These are phyloP conservation scores for Elaphurus davidianus DNA, from an alignment of 2,113 vertebrate species.

Conservation along the genomic window DNA sequence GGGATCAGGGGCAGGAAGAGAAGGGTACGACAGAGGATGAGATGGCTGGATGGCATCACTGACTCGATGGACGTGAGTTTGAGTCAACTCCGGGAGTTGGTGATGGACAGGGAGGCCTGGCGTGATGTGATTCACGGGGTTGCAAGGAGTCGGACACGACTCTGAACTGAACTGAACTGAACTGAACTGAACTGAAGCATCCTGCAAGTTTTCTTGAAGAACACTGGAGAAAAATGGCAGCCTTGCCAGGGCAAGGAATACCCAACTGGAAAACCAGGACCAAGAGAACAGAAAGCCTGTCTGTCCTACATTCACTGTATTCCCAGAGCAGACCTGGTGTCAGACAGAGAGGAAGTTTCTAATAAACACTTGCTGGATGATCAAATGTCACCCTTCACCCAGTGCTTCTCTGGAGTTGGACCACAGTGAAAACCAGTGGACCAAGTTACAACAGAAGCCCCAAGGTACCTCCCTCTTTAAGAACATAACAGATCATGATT, in stretches of 20 bases:
- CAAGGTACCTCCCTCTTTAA: not conserved
- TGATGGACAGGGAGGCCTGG: too few species aligned
- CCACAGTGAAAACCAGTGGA: not conserved
- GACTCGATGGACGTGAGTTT: too few species aligned
- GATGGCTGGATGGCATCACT: too few species aligned
- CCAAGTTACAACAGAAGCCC: accelerated
- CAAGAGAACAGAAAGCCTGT: not conserved
- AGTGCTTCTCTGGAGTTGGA: not conserved
- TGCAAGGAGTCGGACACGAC: too few species aligned
- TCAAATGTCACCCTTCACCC: not conserved
- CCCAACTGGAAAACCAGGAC: not conserved
- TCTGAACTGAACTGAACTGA: too few species aligned
- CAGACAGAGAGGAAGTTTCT: not conserved
- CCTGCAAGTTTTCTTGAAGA: not conserved
- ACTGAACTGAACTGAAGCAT: too few species aligned
- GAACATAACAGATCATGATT: not conserved
- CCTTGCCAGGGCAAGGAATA: not conserved
- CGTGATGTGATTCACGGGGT: too few species aligned
- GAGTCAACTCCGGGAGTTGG: too few species aligned
- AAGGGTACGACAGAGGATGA: too few species aligned
- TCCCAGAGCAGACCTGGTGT: not conserved
- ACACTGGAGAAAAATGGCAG: not conserved
- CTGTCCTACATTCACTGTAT: not conserved
- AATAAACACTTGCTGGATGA: not conserved
- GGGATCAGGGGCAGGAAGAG: too few species aligned